Evolutionary conservation across 2,888 invertebrate species (phyloP), one percentile per base, ranked within the genome.

Genomic region (Rhamnusium bicolor): DNA sequence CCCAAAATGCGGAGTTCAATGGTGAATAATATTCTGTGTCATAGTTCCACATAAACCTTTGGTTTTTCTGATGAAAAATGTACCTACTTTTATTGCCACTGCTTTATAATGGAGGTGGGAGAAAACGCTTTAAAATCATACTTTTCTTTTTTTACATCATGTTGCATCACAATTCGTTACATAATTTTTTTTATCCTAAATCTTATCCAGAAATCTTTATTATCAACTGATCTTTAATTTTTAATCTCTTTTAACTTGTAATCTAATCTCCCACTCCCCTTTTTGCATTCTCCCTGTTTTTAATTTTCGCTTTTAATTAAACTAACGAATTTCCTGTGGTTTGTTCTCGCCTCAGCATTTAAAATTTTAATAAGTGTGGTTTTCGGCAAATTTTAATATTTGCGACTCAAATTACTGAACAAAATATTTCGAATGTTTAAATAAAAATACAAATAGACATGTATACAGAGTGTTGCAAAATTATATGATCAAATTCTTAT

Each of bases 241-340:
- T 58, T 58, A 58, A 58, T 58, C 58, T 58, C 32, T 58, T 61
- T 61, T 24, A 19, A 47, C 40, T 61, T 61, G 19, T 47, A 61
- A 61, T 61, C 61, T 18, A 10, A 47, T 14, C 14, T 47, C 18
- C 18, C 61, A 4, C n/a, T 46, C 60, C 24, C 61, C 47, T n/a
- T 24, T n/a, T 10, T 40, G 1, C 12, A 40, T 40, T 40, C 40
- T 12, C 14, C n/a, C 21, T 40, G 40, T 24, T 61, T 61, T 24
- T 47, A 61, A 40, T 61, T 61, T 61, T 47, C 46, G 21, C 10
- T 51, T 47, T 61, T 61, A 61, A 61, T 61, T 61, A 61, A 61
- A 46, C 47, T 61, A 61, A 61, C 47, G 61, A 61, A 46, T 46
- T 47, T 61, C 61, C 40, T 47, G 18, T 12, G 12, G 40, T 7